A percentile compares a stretch with the other conserved stretches of the same genome.
Evolutionary conservation across 2,797 vertebrate genomes (phyloP).

Genomic region (Anniella stebbinsi): DNA sequence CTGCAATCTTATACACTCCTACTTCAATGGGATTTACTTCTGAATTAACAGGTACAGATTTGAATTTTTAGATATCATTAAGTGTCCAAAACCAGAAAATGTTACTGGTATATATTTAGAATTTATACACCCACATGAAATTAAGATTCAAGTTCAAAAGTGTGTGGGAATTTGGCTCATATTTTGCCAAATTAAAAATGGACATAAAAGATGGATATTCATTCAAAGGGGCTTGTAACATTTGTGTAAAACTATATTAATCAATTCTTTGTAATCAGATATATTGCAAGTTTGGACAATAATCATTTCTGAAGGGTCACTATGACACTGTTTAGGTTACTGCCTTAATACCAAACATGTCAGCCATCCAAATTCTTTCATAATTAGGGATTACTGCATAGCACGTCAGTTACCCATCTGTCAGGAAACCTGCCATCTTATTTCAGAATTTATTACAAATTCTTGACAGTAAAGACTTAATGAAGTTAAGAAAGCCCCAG

Average conservation of each 20-base stretch:
- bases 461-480: slow-evolving; percentile 29
- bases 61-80: neutral
- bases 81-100: neutral
- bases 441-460: neutral
- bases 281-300: slow-evolving; percentile 46
- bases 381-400: slow-evolving; percentile 63
- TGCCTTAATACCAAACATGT: slow-evolving; percentile 59
- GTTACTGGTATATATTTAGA: neutral
- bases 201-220: slow-evolving; percentile 15
- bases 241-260: slow-evolving; percentile 66
- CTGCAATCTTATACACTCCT: neutral
- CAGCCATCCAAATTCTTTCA: slow-evolving; percentile 51
- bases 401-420: slow-evolving; percentile 55
- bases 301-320: slow-evolving; percentile 66
- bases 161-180: neutral
- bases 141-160: neutral
- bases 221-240: slow-evolving; percentile 50
- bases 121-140: neutral
- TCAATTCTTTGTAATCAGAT: slow-evolving; percentile 59
- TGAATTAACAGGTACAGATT: neutral
- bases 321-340: slow-evolving; percentile 59
- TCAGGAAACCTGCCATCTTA: slow-evolving; percentile 34
- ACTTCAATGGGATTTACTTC: neutral
- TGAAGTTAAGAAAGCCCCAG: neutral
- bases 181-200: neutral